These are phyloP conservation scores for Tamias sibiricus DNA, from an alignment of 2,113 vertebrate species.

Conservation along the genomic window DNA sequence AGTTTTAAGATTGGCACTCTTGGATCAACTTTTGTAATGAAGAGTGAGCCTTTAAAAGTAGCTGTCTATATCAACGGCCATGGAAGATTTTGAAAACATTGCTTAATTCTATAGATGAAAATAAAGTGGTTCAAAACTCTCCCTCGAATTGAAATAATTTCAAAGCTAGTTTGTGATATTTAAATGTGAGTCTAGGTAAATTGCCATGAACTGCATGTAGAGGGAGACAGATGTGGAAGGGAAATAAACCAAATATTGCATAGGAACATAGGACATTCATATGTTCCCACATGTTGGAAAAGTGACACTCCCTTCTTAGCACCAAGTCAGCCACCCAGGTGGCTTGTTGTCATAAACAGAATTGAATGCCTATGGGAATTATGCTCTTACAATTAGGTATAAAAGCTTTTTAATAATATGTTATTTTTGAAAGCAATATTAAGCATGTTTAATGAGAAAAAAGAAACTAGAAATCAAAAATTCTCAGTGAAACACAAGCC, in stretches of 20 bases:
- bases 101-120: neutral
- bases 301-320: neutral
- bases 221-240: neutral
- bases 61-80: neutral
- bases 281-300: neutral
- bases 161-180: neutral
- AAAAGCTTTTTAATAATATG: neutral
- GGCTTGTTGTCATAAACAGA: neutral
- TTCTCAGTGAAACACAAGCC: neutral
- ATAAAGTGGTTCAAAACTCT: neutral
- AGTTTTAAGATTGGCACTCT: neutral
- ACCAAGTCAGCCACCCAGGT: neutral
- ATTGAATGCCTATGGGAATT: neutral
- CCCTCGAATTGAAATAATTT: neutral
- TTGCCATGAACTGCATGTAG: neutral
- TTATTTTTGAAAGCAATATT: neutral
- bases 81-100: neutral
- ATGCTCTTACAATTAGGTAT: neutral
- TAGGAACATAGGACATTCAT: neutral
- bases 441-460: neutral
- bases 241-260: neutral
- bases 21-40: neutral
- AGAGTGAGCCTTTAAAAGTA: neutral
- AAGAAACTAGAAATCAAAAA: neutral
- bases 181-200: neutral